Conservation (phyloP, 2,888 invertebrate genomes). For the Cantharis rufa region DNA sequence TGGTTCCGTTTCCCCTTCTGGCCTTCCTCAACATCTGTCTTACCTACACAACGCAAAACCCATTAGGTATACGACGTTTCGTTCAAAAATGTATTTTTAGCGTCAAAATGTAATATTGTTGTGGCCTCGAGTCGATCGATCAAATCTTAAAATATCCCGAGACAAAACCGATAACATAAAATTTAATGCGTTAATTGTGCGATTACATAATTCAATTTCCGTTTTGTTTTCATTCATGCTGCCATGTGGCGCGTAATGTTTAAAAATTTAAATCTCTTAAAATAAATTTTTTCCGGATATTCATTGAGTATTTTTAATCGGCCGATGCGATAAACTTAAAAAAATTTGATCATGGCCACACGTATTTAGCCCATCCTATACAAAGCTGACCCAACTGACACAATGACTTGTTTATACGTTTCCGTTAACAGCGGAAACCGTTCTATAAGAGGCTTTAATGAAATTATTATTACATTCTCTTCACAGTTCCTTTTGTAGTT, state of each 20-base stretch:
- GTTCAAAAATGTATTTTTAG: background rate
- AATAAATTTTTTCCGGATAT: background rate
- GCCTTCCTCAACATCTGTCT: conserved; percentile 24
- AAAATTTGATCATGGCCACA: conserved; percentile 9
- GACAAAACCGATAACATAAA: background rate
- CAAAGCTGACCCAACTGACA: conserved; percentile 27
- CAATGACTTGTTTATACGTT: conserved; percentile 30
- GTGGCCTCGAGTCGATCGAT: background rate
- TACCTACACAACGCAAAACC: conserved; percentile 11
- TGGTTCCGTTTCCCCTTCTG: conserved; percentile 32
- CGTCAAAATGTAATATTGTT: background rate
- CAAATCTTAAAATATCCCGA: background rate
- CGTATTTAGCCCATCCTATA: conserved; percentile 7
- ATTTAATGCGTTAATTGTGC: conserved; percentile 8
- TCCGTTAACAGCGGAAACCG: conserved; percentile 26
- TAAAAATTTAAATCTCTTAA: background rate
- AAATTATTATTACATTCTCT: conserved; percentile 20
- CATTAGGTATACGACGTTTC: background rate
- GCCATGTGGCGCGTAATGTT: conserved; percentile 11
- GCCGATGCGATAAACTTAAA: conserved; percentile 4
- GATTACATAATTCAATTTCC: conserved; percentile 23
- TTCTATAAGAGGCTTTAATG: conserved; percentile 21
- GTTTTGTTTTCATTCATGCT: conserved; percentile 2
- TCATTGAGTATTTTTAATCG: background rate
- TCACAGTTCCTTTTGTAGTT: conserved; percentile 12